Evolutionary conservation across 2,113 vertebrate genomes (phyloP).

Genomic region (Sporophila hypoxantha): DNA sequence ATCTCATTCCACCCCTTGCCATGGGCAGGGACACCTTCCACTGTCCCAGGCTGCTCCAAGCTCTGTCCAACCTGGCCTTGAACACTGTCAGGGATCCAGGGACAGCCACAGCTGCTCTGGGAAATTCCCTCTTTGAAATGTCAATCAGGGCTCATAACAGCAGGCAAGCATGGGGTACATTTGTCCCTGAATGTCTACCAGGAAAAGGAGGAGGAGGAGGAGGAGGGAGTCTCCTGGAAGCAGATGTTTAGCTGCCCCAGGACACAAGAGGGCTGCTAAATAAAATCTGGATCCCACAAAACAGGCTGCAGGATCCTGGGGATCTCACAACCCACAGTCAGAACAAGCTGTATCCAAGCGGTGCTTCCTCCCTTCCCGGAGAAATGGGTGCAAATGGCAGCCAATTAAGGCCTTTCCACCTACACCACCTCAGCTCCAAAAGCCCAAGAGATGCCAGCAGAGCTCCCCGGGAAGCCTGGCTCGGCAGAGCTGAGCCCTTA

Average conservation of each 20-base stretch:
- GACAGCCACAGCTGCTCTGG: not conserved
- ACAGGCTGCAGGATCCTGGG: not conserved
- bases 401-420: slow-evolving; percentile 27
- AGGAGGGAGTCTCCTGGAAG: not conserved
- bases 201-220: not conserved
- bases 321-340: not conserved
- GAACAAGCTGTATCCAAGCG: slow-evolving; percentile 3
- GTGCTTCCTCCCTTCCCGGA: not conserved
- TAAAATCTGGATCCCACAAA: not conserved
- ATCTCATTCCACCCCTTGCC: accelerated
- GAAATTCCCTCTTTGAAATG: not conserved
- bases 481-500: not conserved
- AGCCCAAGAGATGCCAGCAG: slow-evolving; percentile 1
- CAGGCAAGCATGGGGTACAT: not conserved
- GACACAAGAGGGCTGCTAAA: not conserved
- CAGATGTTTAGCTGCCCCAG: not conserved
- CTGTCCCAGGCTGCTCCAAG: not conserved
- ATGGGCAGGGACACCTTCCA: not conserved
- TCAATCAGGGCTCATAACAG: not conserved
- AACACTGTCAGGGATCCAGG: not conserved
- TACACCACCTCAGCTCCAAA: not conserved
- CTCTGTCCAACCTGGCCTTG: not conserved
- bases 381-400: slow-evolving; percentile 40
- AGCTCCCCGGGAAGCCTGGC: not conserved
- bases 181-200: not conserved